Evolutionary conservation across 2,888 invertebrate genomes (phyloP).

Genomic region (Caradrina clavipalpis): DNA sequence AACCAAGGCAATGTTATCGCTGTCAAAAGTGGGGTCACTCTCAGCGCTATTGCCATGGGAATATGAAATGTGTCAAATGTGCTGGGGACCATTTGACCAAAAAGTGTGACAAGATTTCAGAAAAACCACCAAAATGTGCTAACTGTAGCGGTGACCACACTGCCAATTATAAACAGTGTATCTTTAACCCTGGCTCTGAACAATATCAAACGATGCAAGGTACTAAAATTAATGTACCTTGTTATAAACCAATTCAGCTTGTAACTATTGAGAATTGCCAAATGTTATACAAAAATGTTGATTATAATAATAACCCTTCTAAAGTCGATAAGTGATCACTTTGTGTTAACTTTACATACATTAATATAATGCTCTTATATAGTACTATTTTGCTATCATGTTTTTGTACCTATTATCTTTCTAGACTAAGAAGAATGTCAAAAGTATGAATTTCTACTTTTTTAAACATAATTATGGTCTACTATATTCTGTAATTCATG

Average conservation of each 20-base stretch:
- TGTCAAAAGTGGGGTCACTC: slow-evolving; percentile 86
- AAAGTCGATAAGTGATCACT: background rate
- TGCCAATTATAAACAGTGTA: slow-evolving; percentile 76
- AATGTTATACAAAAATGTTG: slow-evolving; percentile 47
- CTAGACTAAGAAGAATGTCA: background rate
- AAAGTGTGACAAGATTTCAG: slow-evolving; percentile 71
- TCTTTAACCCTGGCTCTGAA: slow-evolving; percentile 65
- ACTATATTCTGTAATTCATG: slow-evolving; percentile 12
- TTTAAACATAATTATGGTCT: background rate
- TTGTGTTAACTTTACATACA: no score
- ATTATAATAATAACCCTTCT: slow-evolving; percentile 18
- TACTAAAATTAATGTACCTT: slow-evolving; percentile 23
- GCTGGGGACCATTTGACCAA: slow-evolving; percentile 77
- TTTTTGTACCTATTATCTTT: background rate
- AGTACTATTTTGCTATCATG: background rate
- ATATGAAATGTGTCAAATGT: slow-evolving; percentile 82
- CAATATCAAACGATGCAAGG: slow-evolving; percentile 52
- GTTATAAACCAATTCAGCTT: slow-evolving; percentile 34
- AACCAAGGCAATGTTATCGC: slow-evolving; percentile 78
- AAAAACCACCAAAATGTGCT: slow-evolving; percentile 76
- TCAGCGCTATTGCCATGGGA: slow-evolving; percentile 79
- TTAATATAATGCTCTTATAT: background rate
- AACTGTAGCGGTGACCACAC: slow-evolving; percentile 79
- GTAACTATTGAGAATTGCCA: slow-evolving; percentile 54
- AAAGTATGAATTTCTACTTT: background rate